Percentiles rank a stretch among this genome's conserved stretches.
Conservation (phyloP, 2,797 vertebrate species). For the Crypturellus tataupa region DNA sequence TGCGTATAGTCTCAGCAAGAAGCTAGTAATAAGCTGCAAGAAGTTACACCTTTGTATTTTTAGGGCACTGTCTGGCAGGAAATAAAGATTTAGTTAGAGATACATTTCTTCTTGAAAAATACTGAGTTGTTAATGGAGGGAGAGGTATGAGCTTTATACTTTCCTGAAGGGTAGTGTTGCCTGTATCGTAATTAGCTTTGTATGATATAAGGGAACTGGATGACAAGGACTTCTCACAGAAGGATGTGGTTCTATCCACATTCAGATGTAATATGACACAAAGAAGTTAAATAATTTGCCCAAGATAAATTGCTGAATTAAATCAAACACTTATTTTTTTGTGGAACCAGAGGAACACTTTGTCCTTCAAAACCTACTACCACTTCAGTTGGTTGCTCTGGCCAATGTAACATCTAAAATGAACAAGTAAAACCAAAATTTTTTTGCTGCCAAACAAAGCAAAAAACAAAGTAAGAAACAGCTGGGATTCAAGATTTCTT, state of each 20-base stretch:
- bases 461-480: accelerated
- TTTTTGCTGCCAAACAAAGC: not conserved
- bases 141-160: not conserved
- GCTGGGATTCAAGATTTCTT: not conserved
- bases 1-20: not conserved
- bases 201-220: not conserved
- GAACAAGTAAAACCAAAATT: not conserved
- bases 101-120: not conserved
- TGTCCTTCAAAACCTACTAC: not conserved
- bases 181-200: not conserved
- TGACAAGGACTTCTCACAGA: not conserved
- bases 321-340: not conserved
- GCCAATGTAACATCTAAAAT: not conserved
- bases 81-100: not conserved
- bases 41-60: not conserved
- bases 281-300: not conserved
- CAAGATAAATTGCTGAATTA: not conserved
- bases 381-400: not conserved
- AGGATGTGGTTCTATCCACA: not conserved
- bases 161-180: not conserved
- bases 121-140: not conserved
- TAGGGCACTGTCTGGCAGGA: not conserved
- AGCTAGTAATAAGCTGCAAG: not conserved
- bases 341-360: not conserved
- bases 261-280: not conserved